Evolutionary conservation across 2,797 vertebrate genomes (phyloP), one percentile per base, ranked within the genome.

Genomic region (Benthosema pterotum): DNA sequence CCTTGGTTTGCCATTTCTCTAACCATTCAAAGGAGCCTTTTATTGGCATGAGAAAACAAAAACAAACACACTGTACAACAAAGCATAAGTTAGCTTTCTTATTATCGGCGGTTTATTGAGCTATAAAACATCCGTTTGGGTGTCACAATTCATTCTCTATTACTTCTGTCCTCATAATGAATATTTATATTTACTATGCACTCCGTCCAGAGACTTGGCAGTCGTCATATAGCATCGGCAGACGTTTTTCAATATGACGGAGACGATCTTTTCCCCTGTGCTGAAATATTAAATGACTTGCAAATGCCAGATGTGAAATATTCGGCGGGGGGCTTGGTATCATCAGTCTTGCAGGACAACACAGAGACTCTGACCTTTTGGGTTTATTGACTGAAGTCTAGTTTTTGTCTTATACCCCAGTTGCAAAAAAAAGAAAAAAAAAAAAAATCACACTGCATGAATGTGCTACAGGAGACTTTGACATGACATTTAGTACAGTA

Each of bases 311-410:
- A 67, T 63, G 68, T 65, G 67, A 76, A 82, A 80, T 80, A 75
- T 86, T 79, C 75, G 53, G 16, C 45, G 1, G 25, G 32, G 7
- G 72, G 61, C 61, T 67, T 62, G 56, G 78, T 84, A 22, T 78
- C 81, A 75, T 87, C 75, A 63, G 74, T 81, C 80, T 84, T 70
- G 54, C 69, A 78, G 71, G 59, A 62, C 55, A 69, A 86, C 88
- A 90, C 83, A 83, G 86, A 42, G 63, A 57, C 54, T 71, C 69
- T 89, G 87, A 92, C 89, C 89, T 92, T 91, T 89, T 81, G 75
- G 79, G 73, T 79, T 80, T 80, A 88, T 85, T 79, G 82, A 84
- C 81, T 72, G 52, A 75, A 80, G 84, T 83, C 69, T 71, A 46
- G 63, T 81, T 80, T 38, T 75, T 69, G 64, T 73, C 65, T 66